These are phyloP conservation scores for Falco novaeseelandiae DNA, from an alignment of 2,797 vertebrate genomes.

Conservation along the genomic window DNA sequence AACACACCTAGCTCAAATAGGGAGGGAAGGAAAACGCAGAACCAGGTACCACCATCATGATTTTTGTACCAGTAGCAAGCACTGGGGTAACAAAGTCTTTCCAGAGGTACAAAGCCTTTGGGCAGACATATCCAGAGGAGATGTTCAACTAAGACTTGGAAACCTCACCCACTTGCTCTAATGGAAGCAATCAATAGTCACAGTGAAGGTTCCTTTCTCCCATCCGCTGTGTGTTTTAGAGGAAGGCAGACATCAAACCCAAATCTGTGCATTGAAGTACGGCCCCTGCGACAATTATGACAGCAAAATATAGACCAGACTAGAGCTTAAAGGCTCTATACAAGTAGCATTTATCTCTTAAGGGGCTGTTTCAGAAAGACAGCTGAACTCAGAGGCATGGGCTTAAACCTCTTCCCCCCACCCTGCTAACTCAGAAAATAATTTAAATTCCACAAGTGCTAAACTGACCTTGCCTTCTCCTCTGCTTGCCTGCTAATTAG, in stretches of 20 bases:
- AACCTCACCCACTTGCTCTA: not conserved
- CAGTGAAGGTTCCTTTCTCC: not conserved
- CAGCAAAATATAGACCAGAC: not conserved
- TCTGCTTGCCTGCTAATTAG: conserved; percentile 43
- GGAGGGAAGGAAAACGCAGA: not conserved
- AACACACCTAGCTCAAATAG: not conserved
- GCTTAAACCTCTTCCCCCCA: not conserved
- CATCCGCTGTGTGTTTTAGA: not conserved
- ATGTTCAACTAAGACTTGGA: not conserved
- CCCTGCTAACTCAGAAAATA: not conserved
- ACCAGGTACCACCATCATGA: not conserved
- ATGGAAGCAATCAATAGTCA: not conserved
- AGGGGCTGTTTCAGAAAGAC: not conserved
- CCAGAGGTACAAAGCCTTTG: not conserved
- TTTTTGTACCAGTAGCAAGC: not conserved
- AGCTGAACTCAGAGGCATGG: not conserved
- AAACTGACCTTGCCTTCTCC: conserved; percentile 41
- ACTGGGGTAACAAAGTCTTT: not conserved
- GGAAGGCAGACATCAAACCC: not conserved
- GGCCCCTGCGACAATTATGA: not conserved
- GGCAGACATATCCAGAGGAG: not conserved
- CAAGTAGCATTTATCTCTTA: not conserved
- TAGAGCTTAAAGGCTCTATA: not conserved
- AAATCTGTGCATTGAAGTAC: not conserved
- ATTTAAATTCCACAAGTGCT: conserved; percentile 2